Percentiles rank a stretch among this genome's conserved stretches.
Conservation (phyloP, 2,888 invertebrate species). For the Andrena trimmerana region DNA sequence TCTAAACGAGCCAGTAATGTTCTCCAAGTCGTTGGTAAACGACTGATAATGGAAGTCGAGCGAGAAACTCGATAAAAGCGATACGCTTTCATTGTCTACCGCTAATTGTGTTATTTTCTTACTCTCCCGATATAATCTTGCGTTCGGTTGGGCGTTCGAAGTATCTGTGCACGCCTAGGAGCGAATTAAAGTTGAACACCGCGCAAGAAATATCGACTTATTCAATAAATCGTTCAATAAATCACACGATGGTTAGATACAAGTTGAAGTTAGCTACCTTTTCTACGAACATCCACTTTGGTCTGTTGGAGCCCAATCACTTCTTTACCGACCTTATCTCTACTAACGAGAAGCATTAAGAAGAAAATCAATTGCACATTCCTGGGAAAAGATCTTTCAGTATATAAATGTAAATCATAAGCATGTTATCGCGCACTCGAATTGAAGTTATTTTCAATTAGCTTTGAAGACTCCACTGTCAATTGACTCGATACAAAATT, state of each 20-base stretch:
- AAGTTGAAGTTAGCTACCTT: background rate
- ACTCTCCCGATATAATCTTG: background rate
- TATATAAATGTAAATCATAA: background rate
- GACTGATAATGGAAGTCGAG: constrained; percentile 20
- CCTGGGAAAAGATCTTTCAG: background rate
- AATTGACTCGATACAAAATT: background rate
- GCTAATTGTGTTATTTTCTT: constrained; percentile 30
- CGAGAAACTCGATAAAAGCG: constrained; percentile 1
- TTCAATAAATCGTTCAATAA: background rate
- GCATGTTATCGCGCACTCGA: background rate
- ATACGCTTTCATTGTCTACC: constrained; percentile 2
- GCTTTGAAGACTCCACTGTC: background rate
- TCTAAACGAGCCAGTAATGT: constrained; percentile 1
- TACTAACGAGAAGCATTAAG: background rate
- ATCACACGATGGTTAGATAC: background rate
- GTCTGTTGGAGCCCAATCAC: background rate
- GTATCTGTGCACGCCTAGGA: background rate
- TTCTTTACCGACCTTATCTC: background rate
- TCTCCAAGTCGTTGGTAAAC: constrained; percentile 14
- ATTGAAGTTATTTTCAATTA: constrained; percentile 2
- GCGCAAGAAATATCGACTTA: constrained; percentile 3
- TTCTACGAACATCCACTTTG: background rate
- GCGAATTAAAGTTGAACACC: constrained; percentile 10
- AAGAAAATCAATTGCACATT: background rate
- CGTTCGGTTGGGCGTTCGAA: background rate